Evolutionary conservation across 1,140 invertebrate genomes (phyloP).

Genomic region (Coelopa frigida): DNA sequence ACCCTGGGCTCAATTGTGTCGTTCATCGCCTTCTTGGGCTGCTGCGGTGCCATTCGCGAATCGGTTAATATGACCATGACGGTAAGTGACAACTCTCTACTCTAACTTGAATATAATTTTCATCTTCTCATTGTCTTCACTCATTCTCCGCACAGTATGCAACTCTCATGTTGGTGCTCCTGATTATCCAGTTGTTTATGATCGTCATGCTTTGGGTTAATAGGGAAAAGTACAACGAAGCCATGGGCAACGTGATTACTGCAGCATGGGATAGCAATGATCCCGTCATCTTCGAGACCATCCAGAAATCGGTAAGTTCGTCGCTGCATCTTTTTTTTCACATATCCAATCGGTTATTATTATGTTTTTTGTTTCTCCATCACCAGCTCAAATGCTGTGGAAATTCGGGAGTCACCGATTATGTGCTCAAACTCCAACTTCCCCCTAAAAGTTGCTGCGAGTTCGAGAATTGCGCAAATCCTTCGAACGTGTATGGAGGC

Average conservation of each 20-base stretch:
- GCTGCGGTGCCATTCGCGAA: constrained; percentile 75
- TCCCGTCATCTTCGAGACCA: constrained; percentile 29
- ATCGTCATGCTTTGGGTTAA: constrained; percentile 53
- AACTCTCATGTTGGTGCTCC: constrained; percentile 54
- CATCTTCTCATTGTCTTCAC: constrained; percentile 21
- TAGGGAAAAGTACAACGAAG: constrained; percentile 30
- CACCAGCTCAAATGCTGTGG: constrained; percentile 52
- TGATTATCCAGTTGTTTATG: constrained; percentile 58
- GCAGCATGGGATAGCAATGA: constrained; percentile 28
- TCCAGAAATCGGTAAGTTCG: constrained; percentile 30
- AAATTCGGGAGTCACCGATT: constrained; percentile 31
- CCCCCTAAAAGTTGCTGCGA: constrained; percentile 23
- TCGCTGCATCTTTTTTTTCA: background rate
- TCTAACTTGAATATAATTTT: background rate
- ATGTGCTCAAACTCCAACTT: background rate
- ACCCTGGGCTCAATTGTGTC: constrained; percentile 66
- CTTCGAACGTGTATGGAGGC: constrained; percentile 21
- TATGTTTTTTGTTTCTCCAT: constrained; percentile 8
- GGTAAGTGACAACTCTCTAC: constrained; percentile 50
- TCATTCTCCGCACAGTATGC: no score
- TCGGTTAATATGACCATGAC: constrained; percentile 75
- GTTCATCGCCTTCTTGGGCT: constrained; percentile 74
- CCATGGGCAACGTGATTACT: constrained; percentile 45
- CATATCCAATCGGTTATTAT: no score
- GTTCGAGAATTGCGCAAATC: constrained; percentile 18